phyloP scores from a whole-genome alignment of 2,113 vertebrate species.

The Tautogolabrus adspersus region DNA sequence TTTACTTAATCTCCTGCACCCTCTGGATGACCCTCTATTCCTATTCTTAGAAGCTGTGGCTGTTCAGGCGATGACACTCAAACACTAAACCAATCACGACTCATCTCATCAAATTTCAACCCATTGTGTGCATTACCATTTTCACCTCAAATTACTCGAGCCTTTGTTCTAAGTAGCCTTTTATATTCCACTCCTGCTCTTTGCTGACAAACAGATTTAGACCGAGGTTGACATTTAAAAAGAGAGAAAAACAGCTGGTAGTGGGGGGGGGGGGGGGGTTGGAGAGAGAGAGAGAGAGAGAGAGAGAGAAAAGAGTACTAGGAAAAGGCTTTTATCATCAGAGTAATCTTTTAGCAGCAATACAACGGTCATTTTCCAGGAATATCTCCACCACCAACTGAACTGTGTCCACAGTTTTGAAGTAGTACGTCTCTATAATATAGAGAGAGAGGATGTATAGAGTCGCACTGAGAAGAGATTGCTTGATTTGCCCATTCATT shows the following conservation, averaged over 20 bases:
- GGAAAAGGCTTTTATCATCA: slow-evolving; percentile 42
- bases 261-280: too few species aligned
- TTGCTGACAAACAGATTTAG: slow-evolving; percentile 39
- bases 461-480: too few species aligned
- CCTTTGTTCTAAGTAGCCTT: slow-evolving; percentile 13
- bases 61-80: slow-evolving; percentile 1
- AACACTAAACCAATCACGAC: slow-evolving; percentile 31
- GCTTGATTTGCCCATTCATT: too few species aligned
- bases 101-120: slow-evolving; percentile 36
- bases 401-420: too few species aligned
- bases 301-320: slow-evolving; percentile 23
- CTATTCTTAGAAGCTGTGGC: slow-evolving; percentile 35
- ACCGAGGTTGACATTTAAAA: slow-evolving; percentile 41
- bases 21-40: slow-evolving; percentile 12
- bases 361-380: slow-evolving; percentile 21
- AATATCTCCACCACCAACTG: not conserved
- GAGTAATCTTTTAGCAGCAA: slow-evolving; percentile 33
- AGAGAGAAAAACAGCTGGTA: slow-evolving; percentile 12
- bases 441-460: too few species aligned
- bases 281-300: too few species aligned
- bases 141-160: not conserved
- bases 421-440: too few species aligned
- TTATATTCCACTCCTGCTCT: slow-evolving; percentile 9
- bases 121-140: not conserved
- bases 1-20: slow-evolving; percentile 33